Base-by-base conservation (phyloP, 2,888 invertebrate genomes). In the Drosophila prolongata region DNA sequence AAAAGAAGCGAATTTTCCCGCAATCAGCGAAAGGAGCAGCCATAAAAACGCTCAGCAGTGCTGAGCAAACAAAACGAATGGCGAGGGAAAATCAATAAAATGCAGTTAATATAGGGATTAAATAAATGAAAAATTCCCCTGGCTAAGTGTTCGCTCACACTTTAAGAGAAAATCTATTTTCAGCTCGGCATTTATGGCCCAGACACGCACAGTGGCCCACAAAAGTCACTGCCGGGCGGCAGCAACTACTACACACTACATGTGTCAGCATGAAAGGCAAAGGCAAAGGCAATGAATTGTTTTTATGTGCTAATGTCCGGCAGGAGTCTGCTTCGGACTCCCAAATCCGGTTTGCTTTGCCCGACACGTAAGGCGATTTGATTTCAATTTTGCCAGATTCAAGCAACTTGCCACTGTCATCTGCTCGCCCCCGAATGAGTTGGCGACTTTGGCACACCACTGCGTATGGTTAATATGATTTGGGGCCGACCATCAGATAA, bases 331-430 rank as follows among this genome's bases (percentile, higher is more conserved):
- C 6, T n/a, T 11, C 6, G 16, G 30, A n/a, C 14, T 16, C 16
- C 55, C 14, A 37, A 47, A 56, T 53, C 46, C 44, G 34, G 46
- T n/a, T 9, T 16, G 69, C 74, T 80, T 82, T 87, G 87, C 89
- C 50, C 66, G 74, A 77, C 89, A 89, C 89, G 90, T 89, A 89
- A 89, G 80, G 73, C 86, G 90, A 90, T 89, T 89, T 90, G 90
- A 90, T 90, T 90, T 89, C 89, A 90, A 89, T 89, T 89, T 89
- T 89, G 80, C 89, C 79, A 79, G 78, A 87, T 53, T 77, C 85
- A 81, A 70, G 60, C 85, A 81, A 70, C 62, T 66, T 60, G 44
- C 61, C 54, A 60, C 56, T 68, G 62, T 54, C 50, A 38, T 44
- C 78, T 59, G 58, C 82, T 84, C 72, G 53, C 74, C 76, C 55